Percentiles rank a stretch among this genome's conserved stretches.
Conservation (phyloP, 2,113 vertebrate genomes). For the Pachycephala philippinensis region DNA sequence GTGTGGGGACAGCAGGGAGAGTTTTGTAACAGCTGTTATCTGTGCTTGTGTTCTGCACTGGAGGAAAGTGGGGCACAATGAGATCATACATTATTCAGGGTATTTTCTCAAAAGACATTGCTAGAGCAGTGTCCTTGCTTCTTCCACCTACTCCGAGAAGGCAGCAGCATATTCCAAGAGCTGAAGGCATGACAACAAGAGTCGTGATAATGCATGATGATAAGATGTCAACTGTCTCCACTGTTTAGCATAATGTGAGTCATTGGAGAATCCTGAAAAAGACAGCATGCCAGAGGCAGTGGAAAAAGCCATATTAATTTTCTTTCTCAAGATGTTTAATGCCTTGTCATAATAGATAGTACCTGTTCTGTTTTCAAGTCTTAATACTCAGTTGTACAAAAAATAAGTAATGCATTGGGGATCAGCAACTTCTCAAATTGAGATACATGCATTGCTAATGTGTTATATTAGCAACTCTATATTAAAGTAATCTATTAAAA, state of each 20-base stretch:
- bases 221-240: slow-evolving; percentile 10
- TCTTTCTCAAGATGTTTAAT: neutral
- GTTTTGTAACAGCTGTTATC: neutral
- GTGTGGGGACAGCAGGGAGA: neutral
- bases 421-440: neutral
- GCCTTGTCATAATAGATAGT: neutral
- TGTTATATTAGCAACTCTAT: neutral
- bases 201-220: neutral
- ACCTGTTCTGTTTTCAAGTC: neutral
- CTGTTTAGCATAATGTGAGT: neutral
- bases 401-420: neutral
- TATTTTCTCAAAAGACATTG: neutral
- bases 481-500: neutral
- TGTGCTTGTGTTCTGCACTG: neutral
- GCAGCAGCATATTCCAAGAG: neutral
- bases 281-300: neutral
- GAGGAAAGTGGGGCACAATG: neutral
- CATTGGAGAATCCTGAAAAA: neutral
- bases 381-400: neutral
- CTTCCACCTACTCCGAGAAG: neutral
- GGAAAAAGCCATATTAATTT: neutral
- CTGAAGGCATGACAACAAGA: slow-evolving; percentile 1
- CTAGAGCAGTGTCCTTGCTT: neutral
- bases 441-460: neutral
- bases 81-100: neutral